Base-by-base conservation (phyloP, 2,113 vertebrate species). In the Elaphurus davidianus region DNA sequence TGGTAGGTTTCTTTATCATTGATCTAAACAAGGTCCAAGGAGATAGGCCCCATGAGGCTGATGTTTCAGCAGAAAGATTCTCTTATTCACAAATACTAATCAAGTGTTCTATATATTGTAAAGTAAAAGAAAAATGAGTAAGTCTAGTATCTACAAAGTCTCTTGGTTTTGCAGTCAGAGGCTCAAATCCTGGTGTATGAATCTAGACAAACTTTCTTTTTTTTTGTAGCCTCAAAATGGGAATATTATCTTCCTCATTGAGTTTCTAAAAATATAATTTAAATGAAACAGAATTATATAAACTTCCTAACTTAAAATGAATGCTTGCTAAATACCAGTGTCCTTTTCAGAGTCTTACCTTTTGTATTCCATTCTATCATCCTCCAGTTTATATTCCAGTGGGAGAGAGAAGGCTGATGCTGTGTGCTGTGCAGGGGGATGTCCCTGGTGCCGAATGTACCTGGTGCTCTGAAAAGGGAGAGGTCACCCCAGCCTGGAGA, bases 191-290 rank as follows among this genome's bases (percentile, higher is more conserved):
- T 50, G 78, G n/a, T 57, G 43, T 50, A 5, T n/a, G 60, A 96
- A 5, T 36, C 54, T 74, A 40, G 62, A 79, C 4, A 45, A 36
- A 33, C 36, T 15, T 88, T 33, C 55, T 81, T 67, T 33, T 50
- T 85, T 67, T 86, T 89, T 11, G 47, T 47, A 55, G 19, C 13
- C 79, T 91, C 55, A 81, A 94, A 87, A 85, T 33, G 47, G 21
- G 28, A 23, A 45, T 89, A 86, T 87, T 71, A 88, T 52, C 28
- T 36, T 89, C 81, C 17, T 89, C 14, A 76, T 3, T 0, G 0
- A 74, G n/a, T 82, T 98, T 87, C 79, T 45, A 16, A 36, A 78
- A 84, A 92, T 59, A 83, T 30, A 40, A 84, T 74, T 95, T 87
- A 92, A 93, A 91, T 89, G 43, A 96, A 87, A 59, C 30, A 90